Base-by-base conservation (phyloP, 2,888 invertebrate species). In the Theretra japonica region DNA sequence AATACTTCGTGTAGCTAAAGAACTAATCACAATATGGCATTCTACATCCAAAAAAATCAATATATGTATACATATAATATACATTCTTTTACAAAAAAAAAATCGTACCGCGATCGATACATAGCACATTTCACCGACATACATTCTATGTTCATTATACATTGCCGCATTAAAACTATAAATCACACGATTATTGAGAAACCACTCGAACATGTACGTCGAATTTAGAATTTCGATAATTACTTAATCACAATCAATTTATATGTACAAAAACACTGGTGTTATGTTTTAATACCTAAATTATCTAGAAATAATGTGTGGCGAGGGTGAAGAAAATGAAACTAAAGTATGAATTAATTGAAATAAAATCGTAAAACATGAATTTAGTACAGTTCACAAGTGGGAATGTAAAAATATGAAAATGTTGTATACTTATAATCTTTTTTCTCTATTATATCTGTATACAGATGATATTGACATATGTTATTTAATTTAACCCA, bases 1-100 rank as follows among this genome's bases (percentile, higher is more conserved):
- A 89, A 88, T 88, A 88, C 84, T 89, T 88, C 87, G 83, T 88
- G 86, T 87, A 83, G 83, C 87, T 87, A 88, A 85, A 75, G 80
- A 85, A 85, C 88, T 88, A 88, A 87, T 89, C 86, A 89, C 88
- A 88, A 86, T 89, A 89, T 89, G 89, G 89, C 89, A 86, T 85
- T 83, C 88, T 88, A 88, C 84, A 80, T 85, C 84, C 83, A 78
- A 88, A 84, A 82, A 82, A 81, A 82, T 15, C 41, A 41, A 41
- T 41, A 41, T 41, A 15, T 41, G 82, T 79, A 82, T 82, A 81
- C 84, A 85, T 23, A 57, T 69, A 19, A 23, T 70, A 41, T 58
- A 57, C 57, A 59, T 70, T 56, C 23, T 28, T 59, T 21, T 57
- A 57, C 30, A 59, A 59, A 60, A 59, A 59, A 41, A 41, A 41